Evolutionary conservation across 2,797 vertebrate genomes (phyloP).

Genomic region (Sebastes wilsoni): DNA sequence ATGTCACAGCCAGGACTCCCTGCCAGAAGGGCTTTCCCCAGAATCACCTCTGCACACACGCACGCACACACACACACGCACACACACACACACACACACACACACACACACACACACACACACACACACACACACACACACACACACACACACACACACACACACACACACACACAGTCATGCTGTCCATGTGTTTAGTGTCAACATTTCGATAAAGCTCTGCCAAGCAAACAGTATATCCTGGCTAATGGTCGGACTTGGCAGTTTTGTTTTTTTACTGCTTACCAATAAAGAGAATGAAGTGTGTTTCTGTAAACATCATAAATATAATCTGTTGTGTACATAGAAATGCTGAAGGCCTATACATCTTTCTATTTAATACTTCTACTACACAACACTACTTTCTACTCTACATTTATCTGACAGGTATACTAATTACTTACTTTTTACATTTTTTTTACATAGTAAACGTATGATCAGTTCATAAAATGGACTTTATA

Average conservation of each 20-base stretch:
- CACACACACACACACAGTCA: conserved; percentile 6
- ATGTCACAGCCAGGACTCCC: conserved; percentile 80
- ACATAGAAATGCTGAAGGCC: neutral
- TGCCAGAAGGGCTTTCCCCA: conserved; percentile 84
- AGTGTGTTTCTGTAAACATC: neutral
- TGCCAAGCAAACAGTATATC: conserved; percentile 20
- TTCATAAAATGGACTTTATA: no score
- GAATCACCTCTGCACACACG: conserved; percentile 62
- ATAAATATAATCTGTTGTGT: neutral
- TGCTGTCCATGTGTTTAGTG: conserved; percentile 43
- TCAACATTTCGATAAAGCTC: conserved; percentile 50
- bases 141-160: neutral
- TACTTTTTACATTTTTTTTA: neutral
- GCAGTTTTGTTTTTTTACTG: neutral
- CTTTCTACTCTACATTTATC: neutral
- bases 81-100: neutral
- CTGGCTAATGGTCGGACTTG: conserved; percentile 1
- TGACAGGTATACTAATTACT: neutral
- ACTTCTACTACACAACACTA: no score
- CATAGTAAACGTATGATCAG: neutral
- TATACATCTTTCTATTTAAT: neutral
- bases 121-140: neutral
- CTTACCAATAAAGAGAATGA: conserved; percentile 4
- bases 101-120: neutral
- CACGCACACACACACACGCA: conserved; percentile 1